Conservation (phyloP, 2,888 invertebrate species). For the Thymelicus acteon region DNA sequence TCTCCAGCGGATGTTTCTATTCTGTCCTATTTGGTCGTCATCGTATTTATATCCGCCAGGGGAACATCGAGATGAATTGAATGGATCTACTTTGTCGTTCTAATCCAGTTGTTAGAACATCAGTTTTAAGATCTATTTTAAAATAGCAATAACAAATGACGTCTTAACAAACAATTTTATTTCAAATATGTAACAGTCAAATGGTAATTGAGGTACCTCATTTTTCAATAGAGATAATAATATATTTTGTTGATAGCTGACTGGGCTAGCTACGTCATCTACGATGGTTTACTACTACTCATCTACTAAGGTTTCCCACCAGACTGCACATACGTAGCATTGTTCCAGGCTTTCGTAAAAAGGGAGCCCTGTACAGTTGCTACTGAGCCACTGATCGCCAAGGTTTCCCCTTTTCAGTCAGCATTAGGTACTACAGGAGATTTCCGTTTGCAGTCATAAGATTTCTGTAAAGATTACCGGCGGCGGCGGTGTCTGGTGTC, state of each 20-base stretch:
- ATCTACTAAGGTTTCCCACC: neutral
- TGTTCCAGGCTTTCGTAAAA: too few species aligned
- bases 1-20: constrained; percentile 70
- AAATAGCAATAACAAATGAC: neutral
- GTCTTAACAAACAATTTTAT: neutral
- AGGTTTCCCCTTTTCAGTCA: neutral
- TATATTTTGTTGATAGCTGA: too few species aligned
- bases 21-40: constrained; percentile 56
- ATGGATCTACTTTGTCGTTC: neutral
- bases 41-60: constrained; percentile 46
- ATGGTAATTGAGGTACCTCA: too few species aligned
- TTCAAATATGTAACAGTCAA: neutral
- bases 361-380: too few species aligned
- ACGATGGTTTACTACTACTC: too few species aligned
- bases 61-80: constrained; percentile 33
- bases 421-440: neutral
- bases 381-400: too few species aligned
- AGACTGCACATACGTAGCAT: neutral
- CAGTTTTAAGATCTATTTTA: neutral
- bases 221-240: too few species aligned
- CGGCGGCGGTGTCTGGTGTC: constrained; percentile 59
- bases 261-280: too few species aligned
- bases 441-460: neutral
- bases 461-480: constrained; percentile 1
- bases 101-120: neutral